A percentile compares a stretch with the other conserved stretches of the same genome.
Conservation (phyloP, 2,888 invertebrate genomes). For the Eulithis testata region DNA sequence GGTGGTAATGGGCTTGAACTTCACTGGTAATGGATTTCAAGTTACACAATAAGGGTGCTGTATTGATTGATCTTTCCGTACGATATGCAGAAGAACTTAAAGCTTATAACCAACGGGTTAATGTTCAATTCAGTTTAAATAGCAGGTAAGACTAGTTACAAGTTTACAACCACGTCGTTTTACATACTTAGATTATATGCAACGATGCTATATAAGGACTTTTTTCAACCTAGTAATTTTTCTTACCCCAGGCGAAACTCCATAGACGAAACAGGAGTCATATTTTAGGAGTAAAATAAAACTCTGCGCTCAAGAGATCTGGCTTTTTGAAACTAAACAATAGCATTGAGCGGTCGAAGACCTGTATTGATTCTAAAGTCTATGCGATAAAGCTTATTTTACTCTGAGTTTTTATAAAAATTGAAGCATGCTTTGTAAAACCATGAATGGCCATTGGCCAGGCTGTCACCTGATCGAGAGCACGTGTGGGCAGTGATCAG, state of each 20-base stretch:
- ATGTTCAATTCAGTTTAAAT: background rate
- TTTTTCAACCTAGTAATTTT: too few relatives aligned
- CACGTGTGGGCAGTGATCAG: conserved; percentile 9
- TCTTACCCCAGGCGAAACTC: too few relatives aligned
- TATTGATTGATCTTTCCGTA: background rate
- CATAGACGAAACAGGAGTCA: too few relatives aligned
- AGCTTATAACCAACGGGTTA: background rate
- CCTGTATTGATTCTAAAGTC: background rate
- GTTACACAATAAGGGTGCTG: too few relatives aligned
- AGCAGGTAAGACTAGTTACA: too few relatives aligned
- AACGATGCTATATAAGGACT: too few relatives aligned
- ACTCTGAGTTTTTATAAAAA: background rate
- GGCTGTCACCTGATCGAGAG: conserved; percentile 2
- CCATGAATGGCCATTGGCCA: conserved; percentile 17
- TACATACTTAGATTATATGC: too few relatives aligned
- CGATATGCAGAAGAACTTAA: background rate
- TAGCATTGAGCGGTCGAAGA: background rate
- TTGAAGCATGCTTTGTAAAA: background rate
- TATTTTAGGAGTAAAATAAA: too few relatives aligned
- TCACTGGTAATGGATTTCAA: too few relatives aligned
- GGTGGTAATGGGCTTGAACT: too few relatives aligned
- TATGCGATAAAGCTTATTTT: background rate
- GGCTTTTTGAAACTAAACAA: background rate
- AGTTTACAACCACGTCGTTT: too few relatives aligned
- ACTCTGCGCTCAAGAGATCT: background rate